phyloP scores from a whole-genome alignment of 2,797 vertebrate species.

The Podarcis siculus region DNA sequence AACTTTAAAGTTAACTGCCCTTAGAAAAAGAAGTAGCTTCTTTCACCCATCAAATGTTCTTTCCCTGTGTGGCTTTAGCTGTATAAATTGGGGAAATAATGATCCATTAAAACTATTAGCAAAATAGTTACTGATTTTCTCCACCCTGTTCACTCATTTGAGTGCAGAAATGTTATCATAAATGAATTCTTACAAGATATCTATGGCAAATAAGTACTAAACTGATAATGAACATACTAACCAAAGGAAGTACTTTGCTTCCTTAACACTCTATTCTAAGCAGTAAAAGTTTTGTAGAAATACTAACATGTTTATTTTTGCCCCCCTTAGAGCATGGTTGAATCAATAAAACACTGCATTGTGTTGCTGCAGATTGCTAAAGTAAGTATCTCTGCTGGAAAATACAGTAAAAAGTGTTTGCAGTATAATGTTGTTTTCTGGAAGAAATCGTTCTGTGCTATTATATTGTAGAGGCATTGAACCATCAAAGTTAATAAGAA shows the following conservation, averaged over 20 bases:
- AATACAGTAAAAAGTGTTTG: background rate
- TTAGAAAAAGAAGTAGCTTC: too few species aligned
- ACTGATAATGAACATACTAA: background rate
- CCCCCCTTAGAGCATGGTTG: constrained; percentile 96
- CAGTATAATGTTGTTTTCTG: background rate
- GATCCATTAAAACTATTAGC: background rate
- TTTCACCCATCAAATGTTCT: background rate
- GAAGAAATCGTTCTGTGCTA: background rate
- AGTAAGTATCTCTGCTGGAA: constrained; percentile 82
- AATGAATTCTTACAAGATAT: background rate
- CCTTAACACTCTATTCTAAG: background rate
- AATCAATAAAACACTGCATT: constrained; percentile 99
- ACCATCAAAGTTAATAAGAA: background rate
- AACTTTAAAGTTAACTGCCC: background rate
- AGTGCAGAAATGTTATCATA: background rate
- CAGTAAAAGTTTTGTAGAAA: background rate
- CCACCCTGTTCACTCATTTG: background rate
- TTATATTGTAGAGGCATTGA: background rate
- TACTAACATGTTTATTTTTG: constrained; percentile 61
- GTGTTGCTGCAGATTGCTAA: constrained; percentile 99
- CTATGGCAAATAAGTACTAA: background rate
- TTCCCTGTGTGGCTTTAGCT: background rate
- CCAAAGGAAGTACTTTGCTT: background rate
- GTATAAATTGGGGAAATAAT: background rate
- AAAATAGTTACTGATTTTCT: background rate